Conservation (phyloP, 2,888 invertebrate genomes). For the Drosophila kuntzei region DNA sequence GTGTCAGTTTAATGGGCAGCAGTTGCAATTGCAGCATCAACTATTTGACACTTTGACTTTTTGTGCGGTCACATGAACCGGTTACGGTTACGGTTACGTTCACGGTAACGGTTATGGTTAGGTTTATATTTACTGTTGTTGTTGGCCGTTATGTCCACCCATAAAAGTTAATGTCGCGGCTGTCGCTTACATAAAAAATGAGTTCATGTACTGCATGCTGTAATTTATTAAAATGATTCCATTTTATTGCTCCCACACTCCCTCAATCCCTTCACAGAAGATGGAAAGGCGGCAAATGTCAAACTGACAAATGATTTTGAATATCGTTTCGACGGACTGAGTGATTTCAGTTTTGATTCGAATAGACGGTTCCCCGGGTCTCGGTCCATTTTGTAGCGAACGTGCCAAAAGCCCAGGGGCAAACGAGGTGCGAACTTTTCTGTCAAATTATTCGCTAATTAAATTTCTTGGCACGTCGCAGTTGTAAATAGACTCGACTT, state of each 20-base stretch:
- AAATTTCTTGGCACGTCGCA: constrained; percentile 73
- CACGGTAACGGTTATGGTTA: constrained; percentile 39
- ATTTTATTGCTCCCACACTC: constrained; percentile 20
- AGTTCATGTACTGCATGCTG: constrained; percentile 61
- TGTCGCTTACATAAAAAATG: constrained; percentile 72
- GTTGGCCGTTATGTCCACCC: constrained; percentile 49
- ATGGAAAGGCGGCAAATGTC: constrained; percentile 26
- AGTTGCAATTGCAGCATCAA: constrained; percentile 43
- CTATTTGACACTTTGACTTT: constrained; percentile 70
- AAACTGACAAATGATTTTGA: constrained; percentile 47
- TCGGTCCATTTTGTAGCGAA: constrained; percentile 9
- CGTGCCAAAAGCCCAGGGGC: constrained; percentile 18
- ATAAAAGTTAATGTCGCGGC: constrained; percentile 60
- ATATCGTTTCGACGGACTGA: constrained; percentile 20
- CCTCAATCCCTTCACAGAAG: neutral
- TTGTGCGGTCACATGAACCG: constrained; percentile 62
- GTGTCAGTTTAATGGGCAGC: constrained; percentile 54
- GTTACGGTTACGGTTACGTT: constrained; percentile 42
- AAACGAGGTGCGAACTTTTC: constrained; percentile 58
- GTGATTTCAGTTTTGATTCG: constrained; percentile 51
- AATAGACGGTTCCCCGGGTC: constrained; percentile 33
- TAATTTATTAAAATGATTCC: constrained; percentile 64
- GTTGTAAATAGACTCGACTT: constrained; percentile 41
- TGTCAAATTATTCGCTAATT: constrained; percentile 69
- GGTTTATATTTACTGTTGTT: constrained; percentile 27